Percentiles rank a stretch among this genome's conserved stretches.
Evolutionary conservation across 1,140 invertebrate genomes (phyloP).

Genomic region (Pseudomyrmex flavicornis): DNA sequence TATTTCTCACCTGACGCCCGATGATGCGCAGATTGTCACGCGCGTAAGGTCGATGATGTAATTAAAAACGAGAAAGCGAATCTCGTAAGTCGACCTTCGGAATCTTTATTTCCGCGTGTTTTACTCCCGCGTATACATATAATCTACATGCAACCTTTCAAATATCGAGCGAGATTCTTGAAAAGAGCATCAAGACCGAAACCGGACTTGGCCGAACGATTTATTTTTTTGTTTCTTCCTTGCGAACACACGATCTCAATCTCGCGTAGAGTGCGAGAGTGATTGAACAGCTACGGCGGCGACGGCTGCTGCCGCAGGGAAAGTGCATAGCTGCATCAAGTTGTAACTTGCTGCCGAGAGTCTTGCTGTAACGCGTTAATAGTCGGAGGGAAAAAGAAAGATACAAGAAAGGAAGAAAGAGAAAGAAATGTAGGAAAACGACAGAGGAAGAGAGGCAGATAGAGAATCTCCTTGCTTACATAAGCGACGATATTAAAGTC

Average conservation of each 20-base stretch:
- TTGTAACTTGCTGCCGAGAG: conserved; percentile 61
- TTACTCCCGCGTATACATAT: no score
- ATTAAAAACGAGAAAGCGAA: conserved; percentile 4
- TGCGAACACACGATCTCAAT: background rate
- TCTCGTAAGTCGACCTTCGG: conserved; percentile 32
- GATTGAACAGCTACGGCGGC: background rate
- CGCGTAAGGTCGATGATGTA: conserved; percentile 35
- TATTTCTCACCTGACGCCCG: background rate
- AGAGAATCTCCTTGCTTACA: conserved; percentile 69
- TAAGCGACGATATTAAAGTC: conserved; percentile 65
- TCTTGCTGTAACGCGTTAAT: conserved; percentile 66
- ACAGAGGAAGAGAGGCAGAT: conserved; percentile 2
- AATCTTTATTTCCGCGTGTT: conserved; percentile 27
- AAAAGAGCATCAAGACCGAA: background rate
- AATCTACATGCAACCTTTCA: background rate
- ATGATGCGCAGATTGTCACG: background rate
- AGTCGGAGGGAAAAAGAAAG: conserved; percentile 18
- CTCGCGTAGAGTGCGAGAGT: background rate
- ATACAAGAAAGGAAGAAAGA: background rate
- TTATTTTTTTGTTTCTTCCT: background rate
- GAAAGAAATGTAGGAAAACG: conserved; percentile 18
- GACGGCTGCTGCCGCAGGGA: conserved; percentile 49
- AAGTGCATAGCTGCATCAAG: conserved; percentile 75
- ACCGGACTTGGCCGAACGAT: no score
- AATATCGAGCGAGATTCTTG: background rate